These are phyloP conservation scores for Oegoconia quadripuncta DNA, from an alignment of 2,888 invertebrate genomes.

Conservation along the genomic window DNA sequence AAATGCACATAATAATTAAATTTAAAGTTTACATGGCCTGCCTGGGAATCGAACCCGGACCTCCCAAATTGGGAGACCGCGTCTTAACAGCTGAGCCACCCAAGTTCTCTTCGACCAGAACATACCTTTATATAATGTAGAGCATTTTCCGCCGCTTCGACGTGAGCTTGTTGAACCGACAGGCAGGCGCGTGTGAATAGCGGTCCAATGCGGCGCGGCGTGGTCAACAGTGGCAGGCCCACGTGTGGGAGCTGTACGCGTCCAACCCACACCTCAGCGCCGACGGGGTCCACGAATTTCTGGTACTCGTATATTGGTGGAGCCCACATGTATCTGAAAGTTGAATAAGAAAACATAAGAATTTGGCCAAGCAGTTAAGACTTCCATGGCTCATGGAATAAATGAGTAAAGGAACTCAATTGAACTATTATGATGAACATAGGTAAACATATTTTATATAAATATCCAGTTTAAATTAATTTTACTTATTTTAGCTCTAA, in stretches of 20 bases:
- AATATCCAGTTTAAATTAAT: too few species aligned
- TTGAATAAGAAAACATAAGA: neutral
- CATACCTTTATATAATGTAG: constrained; percentile 53
- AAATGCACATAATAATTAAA: too few species aligned
- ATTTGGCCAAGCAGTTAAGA: too few species aligned
- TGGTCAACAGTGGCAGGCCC: constrained; percentile 42
- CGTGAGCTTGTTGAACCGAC: constrained; percentile 49
- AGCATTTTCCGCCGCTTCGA: constrained; percentile 56
- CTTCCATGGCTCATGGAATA: too few species aligned
- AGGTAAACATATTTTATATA: too few species aligned
- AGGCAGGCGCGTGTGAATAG: constrained; percentile 41
- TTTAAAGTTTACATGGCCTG: neutral
- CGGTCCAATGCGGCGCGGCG: constrained; percentile 49
- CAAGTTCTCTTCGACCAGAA: neutral
- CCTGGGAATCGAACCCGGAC: neutral
- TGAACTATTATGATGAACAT: too few species aligned
- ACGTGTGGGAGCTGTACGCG: constrained; percentile 55
- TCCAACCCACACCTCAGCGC: constrained; percentile 48
- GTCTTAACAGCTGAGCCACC: too few species aligned
- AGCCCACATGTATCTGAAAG: constrained; percentile 58
- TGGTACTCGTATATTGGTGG: constrained; percentile 54
- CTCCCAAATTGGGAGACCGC: neutral
- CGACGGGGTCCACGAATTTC: constrained; percentile 41
- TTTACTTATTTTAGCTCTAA: too few species aligned
- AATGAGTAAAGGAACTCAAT: neutral